Evolutionary conservation across 2,113 vertebrate genomes (phyloP), one percentile per base, ranked within the genome.

Genomic region (Cairina moschata): DNA sequence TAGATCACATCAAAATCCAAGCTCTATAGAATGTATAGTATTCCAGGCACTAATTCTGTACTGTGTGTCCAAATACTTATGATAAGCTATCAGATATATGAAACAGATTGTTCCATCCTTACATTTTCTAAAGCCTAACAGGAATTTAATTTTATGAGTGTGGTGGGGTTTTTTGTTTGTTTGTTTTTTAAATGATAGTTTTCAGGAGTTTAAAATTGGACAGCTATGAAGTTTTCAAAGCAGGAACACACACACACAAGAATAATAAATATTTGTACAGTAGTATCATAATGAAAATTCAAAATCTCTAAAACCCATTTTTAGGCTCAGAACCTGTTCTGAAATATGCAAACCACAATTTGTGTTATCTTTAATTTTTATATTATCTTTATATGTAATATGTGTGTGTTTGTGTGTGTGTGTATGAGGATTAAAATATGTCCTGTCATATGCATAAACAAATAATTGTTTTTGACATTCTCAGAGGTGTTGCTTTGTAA

Each of bases 21-120:
- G 48, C 40, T 82, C 79, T 60, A 29, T 42, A 92, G 83, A 92
- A 55, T 42, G 86, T 65, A 52, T 63, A 95, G 92, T 92, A 93
- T 86, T 88, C 60, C 56, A 88, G 86, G 80, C 86, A 88, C 36
- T 14, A 71, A 38, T 68, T 91, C 66, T 87, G 46, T 60, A 34
- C 15, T 67, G 54, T 8, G 3, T 95, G 86, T 97, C 86, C 55
- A 96, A 79, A 79, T 86, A 93, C 96, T 98, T 97, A 96, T 21
- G 66, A 94, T 77, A 90, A 95, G 32, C 62, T 93, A 86, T 86
- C 83, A 94, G 36, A 62, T 94, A 91, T 54, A 77, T 92, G 79
- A 42, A 95, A 83, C 42, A 17, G 34, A 60, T 88, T 83, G 8
- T 90, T 87, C 44, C 15, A 73, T 38, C 56, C 29, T 91, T 60